Conservation (phyloP, 2,113 vertebrate genomes). For the Indri indri region DNA sequence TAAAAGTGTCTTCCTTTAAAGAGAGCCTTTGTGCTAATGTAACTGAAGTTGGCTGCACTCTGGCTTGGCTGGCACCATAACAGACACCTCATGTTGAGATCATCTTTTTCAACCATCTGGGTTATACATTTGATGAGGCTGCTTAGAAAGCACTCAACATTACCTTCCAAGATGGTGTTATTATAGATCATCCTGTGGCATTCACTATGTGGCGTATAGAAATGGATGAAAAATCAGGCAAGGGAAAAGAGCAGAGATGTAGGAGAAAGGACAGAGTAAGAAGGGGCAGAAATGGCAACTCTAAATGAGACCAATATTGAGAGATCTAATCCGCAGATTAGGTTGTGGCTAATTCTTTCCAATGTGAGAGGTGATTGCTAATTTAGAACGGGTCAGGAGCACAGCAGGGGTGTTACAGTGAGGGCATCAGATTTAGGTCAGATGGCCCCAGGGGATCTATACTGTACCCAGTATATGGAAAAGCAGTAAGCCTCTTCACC, state of each 20-base stretch:
- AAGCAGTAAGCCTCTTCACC: not conserved
- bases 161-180: not conserved
- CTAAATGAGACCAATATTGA: not conserved
- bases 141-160: not conserved
- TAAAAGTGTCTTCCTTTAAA: not conserved
- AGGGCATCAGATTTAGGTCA: not conserved
- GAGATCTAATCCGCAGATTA: not conserved
- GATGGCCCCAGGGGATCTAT: not conserved
- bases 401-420: not conserved
- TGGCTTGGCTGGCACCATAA: not conserved
- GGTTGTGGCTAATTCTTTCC: not conserved
- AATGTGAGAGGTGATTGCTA: not conserved
- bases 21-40: not conserved
- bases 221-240: not conserved
- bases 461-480: not conserved
- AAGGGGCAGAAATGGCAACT: not conserved
- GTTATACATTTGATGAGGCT: not conserved
- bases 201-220: not conserved
- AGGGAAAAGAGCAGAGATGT: not conserved
- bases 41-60: not conserved
- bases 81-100: not conserved
- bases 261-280: not conserved
- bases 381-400: not conserved
- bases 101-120: slow-evolving; percentile 26
- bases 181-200: not conserved